Evolutionary conservation across 1,140 invertebrate genomes (phyloP), one percentile per base, ranked within the genome.

Genomic region (Hormaphis cornu): DNA sequence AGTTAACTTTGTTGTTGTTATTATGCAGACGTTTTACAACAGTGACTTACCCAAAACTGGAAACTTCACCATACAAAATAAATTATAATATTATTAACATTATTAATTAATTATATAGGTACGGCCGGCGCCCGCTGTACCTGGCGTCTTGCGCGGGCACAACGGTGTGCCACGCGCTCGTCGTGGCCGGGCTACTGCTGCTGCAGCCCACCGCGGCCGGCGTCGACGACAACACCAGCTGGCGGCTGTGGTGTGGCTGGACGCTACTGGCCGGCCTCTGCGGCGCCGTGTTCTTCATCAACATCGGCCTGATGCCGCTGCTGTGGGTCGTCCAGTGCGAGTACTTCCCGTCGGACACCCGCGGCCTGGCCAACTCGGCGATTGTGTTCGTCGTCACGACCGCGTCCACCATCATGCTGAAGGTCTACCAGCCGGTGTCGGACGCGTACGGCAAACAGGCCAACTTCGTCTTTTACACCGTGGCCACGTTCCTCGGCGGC

Each of bases 391-490:
- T 77, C 53, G 78, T 78, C 40, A 76, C 79, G 8, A 20, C 79
- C 6, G 73, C 75, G 26, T 78, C 75, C 6, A 75, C 76, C 16
- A 69, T 75, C 12, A 59, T 76, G 22, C 76, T 80, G 0, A 78
- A 80, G 58, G 44, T 85, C 40, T 95, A 90, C 74, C 78, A 77
- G n/a, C 70, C 78, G 76, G 6, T 73, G 6, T 22, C 18, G 4
- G 46, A 53, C 26, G 20, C 26, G 20, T 63, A 63, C 82, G 85
- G 71, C 74, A 77, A 1, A 74, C 79, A 1, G 79, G 93, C 9
- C 89, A 90, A 0, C 81, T 84, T 95, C 79, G 93, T 87, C 84
- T 83, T 93, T 71, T 95, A 93, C 76, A 85, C 86, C 14, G 81
- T 76, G 1, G 83, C 92, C 71, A 91, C 90, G 82, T 77, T 84